Evolutionary conservation across 1,140 invertebrate genomes (phyloP).

Genomic region (Vollenhovia emeryi): DNA sequence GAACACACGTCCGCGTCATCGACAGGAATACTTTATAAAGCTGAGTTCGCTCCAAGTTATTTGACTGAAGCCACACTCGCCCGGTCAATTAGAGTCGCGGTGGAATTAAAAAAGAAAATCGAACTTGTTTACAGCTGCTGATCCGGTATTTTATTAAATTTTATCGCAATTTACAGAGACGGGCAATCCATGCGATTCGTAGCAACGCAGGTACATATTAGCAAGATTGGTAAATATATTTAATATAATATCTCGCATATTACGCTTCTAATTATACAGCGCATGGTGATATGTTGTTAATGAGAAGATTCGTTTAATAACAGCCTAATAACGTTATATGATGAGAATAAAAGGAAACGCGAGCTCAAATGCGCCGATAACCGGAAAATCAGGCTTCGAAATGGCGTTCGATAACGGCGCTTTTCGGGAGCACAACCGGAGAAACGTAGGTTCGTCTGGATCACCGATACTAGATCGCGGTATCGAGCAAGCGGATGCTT

Average conservation of each 20-base stretch:
- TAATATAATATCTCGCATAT: neutral
- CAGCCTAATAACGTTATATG: neutral
- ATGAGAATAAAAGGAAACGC: neutral
- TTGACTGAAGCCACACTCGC: neutral
- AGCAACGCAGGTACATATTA: neutral
- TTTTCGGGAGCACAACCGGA: constrained; percentile 22
- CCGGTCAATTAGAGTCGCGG: neutral
- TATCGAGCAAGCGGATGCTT: constrained; percentile 59
- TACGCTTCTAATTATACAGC: neutral
- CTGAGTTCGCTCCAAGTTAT: neutral
- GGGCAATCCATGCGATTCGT: neutral
- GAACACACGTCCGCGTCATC: neutral
- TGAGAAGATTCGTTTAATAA: neutral
- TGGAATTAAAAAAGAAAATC: neutral
- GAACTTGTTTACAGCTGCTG: neutral
- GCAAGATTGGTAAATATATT: neutral
- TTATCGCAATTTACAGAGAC: neutral
- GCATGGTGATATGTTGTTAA: neutral
- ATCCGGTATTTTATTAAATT: neutral
- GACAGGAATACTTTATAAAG: constrained; percentile 22
- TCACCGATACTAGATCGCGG: constrained; percentile 57
- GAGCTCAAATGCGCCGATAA: neutral
- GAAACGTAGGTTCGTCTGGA: constrained; percentile 25
- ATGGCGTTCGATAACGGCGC: constrained; percentile 16
- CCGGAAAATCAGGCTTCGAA: constrained; percentile 13